These are phyloP conservation scores for Calameuta idolon DNA, from an alignment of 2,888 invertebrate genomes.

Conservation along the genomic window DNA sequence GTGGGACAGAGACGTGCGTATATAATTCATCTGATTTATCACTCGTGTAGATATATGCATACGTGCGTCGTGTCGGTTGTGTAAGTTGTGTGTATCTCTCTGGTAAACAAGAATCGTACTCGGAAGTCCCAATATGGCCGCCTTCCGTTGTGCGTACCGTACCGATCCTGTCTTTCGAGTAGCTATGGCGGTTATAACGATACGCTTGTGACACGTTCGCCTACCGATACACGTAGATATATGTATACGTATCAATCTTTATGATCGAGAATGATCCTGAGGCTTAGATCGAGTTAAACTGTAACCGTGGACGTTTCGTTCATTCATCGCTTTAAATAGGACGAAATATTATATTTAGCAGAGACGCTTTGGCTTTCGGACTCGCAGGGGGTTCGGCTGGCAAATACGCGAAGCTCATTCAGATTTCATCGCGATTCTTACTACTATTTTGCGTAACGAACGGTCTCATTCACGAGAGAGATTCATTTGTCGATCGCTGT, in stretches of 20 bases:
- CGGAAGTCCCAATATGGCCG: conserved; percentile 23
- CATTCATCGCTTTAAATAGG: conserved; percentile 64
- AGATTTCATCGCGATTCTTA: not conserved
- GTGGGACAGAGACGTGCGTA: not conserved
- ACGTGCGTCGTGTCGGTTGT: too few relatives aligned
- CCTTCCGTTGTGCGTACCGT: conserved; percentile 17
- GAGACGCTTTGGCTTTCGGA: not conserved
- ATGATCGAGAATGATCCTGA: not conserved
- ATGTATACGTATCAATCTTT: not conserved
- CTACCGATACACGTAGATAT: not conserved
- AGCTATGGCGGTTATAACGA: not conserved
- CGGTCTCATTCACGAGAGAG: not conserved
- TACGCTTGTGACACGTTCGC: not conserved
- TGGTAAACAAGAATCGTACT: conserved; percentile 12
- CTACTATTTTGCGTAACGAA: not conserved
- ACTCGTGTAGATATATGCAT: conserved; percentile 6
- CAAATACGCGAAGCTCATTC: not conserved
- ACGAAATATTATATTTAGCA: conserved; percentile 60
- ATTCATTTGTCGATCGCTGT: not conserved
- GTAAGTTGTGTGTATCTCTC: conserved; percentile 10
- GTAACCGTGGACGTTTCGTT: conserved; percentile 50
- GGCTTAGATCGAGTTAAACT: conserved; percentile 1
- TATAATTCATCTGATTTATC: not conserved
- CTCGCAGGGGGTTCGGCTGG: not conserved
- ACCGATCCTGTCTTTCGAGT: not conserved